Evolutionary conservation across 2,888 invertebrate genomes (phyloP), one percentile per base, ranked within the genome.

Genomic region (Nymphalis c-album): DNA sequence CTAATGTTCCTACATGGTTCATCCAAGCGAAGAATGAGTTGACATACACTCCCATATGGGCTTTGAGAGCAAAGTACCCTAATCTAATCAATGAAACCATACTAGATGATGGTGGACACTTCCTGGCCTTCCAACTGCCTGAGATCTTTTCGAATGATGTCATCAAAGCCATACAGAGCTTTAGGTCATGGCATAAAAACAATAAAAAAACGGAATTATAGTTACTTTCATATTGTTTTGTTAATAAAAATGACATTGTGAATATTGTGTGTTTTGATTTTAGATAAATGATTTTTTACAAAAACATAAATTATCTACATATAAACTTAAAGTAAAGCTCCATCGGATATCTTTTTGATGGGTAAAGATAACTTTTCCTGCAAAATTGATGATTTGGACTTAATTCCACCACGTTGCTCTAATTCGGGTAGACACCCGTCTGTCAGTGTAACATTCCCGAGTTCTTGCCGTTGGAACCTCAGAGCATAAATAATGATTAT

Each of bases 121-220:
- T 98, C 90, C 94, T 96, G 0, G 97, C 97, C 0, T 93, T 97
- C 60, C 96, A 98, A 82, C 88, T 94, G 73, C 97, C 98, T 0
- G 80, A 94, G 70, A 75, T 94, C 0, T 86, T 97, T 46, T 93
- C 96, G 7, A 87, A 94, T 1, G 97, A 97, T 78, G 87, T 98
- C 0, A 64, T 89, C n/a, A 81, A 81, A 31, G 88, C 89, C 0
- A 69, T 89, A 1, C 71, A 64, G 10, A 79, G 77, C 35, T 87
- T 89, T 68, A 83, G 84, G n/a, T 78, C 81, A 20, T 78, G 76
- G 74, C 74, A 77, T 64, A 72, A 73, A 59, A 74, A 73, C 2
- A 55, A 55, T 31, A 68, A 65, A 6, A 75, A 70, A 67, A 74
- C 73, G 59, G 76, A 76, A 63, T 60, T 77, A 57, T 76, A 72